Evolutionary conservation across 2,888 invertebrate genomes (phyloP).

Genomic region (Meandrusa payeni): DNA sequence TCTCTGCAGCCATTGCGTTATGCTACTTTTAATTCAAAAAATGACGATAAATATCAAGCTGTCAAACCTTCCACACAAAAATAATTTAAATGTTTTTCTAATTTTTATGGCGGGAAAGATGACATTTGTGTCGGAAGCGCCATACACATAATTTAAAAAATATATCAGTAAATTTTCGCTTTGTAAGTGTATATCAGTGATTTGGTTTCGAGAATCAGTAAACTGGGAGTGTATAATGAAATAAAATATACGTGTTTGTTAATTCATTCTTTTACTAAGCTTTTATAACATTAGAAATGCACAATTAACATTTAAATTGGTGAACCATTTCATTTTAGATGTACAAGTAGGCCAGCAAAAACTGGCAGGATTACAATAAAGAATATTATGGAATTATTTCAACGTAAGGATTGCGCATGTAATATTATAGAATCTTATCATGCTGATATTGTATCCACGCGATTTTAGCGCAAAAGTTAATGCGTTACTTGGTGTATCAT

Average conservation of each 20-base stretch:
- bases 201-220: too few species aligned
- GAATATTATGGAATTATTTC: constrained; percentile 31
- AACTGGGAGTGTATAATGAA: too few species aligned
- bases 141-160: too few species aligned
- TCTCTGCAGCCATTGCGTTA: too few species aligned
- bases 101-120: too few species aligned
- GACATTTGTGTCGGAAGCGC: too few species aligned
- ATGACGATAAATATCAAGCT: too few species aligned
- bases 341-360: constrained; percentile 54
- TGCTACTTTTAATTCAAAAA: too few species aligned
- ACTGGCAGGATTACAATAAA: constrained; percentile 28
- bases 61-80: too few species aligned
- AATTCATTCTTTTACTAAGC: constrained; percentile 73
- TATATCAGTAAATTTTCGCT: too few species aligned
- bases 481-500: constrained; percentile 16
- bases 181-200: too few species aligned
- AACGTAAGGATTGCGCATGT: constrained; percentile 9
- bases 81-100: too few species aligned
- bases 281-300: constrained; percentile 66
- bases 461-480: constrained; percentile 16
- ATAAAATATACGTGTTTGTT: constrained; percentile 38
- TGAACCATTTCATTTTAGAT: constrained; percentile 59
- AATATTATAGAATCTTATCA: not conserved
- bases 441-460: not conserved
- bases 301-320: constrained; percentile 64